Base-by-base conservation (phyloP, 2,888 invertebrate species). In the Trisateles emortualis region DNA sequence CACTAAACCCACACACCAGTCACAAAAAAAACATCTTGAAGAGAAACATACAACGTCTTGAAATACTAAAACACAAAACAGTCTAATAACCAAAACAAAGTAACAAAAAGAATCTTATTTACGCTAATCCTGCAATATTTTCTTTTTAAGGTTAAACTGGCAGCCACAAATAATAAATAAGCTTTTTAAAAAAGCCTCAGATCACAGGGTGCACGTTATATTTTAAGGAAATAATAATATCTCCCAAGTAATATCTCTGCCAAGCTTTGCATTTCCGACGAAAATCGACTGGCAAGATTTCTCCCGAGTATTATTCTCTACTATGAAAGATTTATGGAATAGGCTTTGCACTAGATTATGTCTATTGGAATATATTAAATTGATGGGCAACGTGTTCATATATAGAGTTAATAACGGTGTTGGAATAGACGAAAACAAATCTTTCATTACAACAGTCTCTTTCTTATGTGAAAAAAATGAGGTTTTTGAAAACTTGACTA, bases 281-380 rank as follows among this genome's bases (percentile, higher is more conserved):
- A 83, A 83, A 78, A 83, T 82, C 78, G 80, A 83, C 81, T 79
- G 71, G 72, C 63, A 60, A 60, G 72, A 72, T 75, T 75, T 76
- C 75, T 78, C 72, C 75, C 74, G 66, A 62, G 67, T 72, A 76
- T 79, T 78, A 79, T 78, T 74, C 76, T 76, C 68, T 74, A 64
- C 72, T 71, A 74, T 68, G 68, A 66, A 68, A 53, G 62, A 60
- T 73, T 73, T 56, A 50, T 59, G 61, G 65, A 68, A 68, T 64
- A 63, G 60, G 64, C 64, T 58, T 56, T 55, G 60, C 66, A 63
- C 50, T 62, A 72, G 69, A 77, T 73, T 72, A 74, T 64, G 40
- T 71, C 51, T 59, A 67, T 50, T 30, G 43, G 42, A 51, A 52
- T 45, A 11, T 14, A 16, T 9, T 13, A 32, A 14, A 35, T 16